A percentile compares a stretch with the other conserved stretches of the same genome.
Evolutionary conservation across 2,888 invertebrate species (phyloP).

Genomic region (Arctia plantaginis): DNA sequence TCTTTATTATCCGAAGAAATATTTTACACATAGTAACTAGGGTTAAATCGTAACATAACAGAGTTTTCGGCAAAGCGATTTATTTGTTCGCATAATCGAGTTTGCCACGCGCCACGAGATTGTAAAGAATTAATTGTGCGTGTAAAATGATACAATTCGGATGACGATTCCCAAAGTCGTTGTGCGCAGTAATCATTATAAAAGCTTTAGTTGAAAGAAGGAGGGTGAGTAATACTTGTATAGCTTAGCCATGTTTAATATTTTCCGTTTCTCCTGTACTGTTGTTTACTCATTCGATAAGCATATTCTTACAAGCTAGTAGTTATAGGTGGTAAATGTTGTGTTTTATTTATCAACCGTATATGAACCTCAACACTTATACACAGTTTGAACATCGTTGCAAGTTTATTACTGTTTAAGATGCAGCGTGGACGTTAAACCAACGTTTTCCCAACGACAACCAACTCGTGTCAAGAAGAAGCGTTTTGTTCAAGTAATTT

Average conservation of each 20-base stretch:
- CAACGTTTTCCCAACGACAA: no score
- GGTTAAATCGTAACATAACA: background rate
- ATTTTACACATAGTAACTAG: constrained; percentile 1
- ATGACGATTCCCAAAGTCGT: constrained; percentile 5
- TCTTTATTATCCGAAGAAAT: constrained; percentile 25
- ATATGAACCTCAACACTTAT: no score
- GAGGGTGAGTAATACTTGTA: background rate
- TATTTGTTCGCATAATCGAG: constrained; percentile 2
- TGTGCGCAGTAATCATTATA: background rate
- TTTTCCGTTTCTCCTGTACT: background rate
- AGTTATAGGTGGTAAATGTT: no score
- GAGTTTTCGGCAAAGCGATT: constrained; percentile 10
- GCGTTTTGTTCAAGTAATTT: no score
- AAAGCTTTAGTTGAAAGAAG: background rate
- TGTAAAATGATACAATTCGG: constrained; percentile 9
- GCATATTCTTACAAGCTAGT: background rate
- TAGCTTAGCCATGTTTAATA: background rate
- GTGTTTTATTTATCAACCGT: no score
- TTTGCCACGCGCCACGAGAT: constrained; percentile 6
- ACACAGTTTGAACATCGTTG: no score
- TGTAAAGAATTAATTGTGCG: constrained; percentile 10
- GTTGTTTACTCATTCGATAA: background rate
- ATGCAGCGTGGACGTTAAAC: no score
- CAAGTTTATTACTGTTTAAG: no score
- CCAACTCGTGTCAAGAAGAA: no score